A percentile compares a stretch with the other conserved stretches of the same genome.
These are phyloP conservation scores for Clivina fossor DNA, from an alignment of 2,888 invertebrate species.

Conservation along the genomic window DNA sequence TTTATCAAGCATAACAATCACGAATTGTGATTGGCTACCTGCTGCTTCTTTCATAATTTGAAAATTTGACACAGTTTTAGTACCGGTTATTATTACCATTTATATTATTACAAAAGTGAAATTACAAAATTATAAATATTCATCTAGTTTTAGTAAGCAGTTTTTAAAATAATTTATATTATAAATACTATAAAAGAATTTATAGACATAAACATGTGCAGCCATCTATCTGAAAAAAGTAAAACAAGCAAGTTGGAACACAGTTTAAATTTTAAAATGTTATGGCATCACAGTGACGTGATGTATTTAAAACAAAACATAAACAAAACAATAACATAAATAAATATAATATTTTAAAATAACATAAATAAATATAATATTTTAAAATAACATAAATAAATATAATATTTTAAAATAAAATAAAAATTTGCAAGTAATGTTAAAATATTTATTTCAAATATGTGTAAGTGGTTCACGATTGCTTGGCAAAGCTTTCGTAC, in stretches of 20 bases:
- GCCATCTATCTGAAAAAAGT: background rate
- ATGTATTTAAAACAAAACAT: background rate
- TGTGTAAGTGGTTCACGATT: constrained; percentile 88
- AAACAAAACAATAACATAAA: background rate
- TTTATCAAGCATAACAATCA: background rate
- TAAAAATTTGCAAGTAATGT: constrained; percentile 62
- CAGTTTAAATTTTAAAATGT: background rate
- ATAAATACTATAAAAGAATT: too few relatives aligned
- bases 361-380: background rate
- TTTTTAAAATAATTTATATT: too few relatives aligned
- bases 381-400: background rate
- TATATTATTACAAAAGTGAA: too few relatives aligned
- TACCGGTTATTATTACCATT: too few relatives aligned
- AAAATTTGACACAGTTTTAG: constrained; percentile 6
- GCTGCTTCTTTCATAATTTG: constrained; percentile 12
- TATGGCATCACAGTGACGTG: too few relatives aligned
- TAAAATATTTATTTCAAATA: constrained; percentile 89
- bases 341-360: background rate
- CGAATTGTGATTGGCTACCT: background rate
- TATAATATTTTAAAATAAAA: background rate
- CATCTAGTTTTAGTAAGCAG: too few relatives aligned
- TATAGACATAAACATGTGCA: too few relatives aligned
- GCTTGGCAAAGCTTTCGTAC: constrained; percentile 86
- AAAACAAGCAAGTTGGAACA: background rate
- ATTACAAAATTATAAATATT: too few relatives aligned